Evolutionary conservation across 2,797 vertebrate species (phyloP).

Genomic region (Cossypha caffra): DNA sequence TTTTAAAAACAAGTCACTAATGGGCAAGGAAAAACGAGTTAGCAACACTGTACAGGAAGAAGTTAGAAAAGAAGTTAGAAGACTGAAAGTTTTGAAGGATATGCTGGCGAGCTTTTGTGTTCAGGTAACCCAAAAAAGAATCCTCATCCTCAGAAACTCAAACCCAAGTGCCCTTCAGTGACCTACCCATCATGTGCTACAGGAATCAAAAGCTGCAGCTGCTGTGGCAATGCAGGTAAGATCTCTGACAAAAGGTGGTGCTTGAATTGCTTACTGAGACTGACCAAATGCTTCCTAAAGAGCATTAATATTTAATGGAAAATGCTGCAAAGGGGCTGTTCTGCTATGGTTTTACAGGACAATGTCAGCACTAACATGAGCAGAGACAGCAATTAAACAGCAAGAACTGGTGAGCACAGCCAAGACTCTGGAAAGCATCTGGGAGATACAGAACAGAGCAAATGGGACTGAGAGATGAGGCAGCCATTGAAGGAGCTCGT

Average conservation of each 20-base stretch:
- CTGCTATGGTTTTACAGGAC: background rate
- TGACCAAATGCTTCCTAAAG: background rate
- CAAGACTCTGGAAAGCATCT: background rate
- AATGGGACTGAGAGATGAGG: background rate
- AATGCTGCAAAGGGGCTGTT: background rate
- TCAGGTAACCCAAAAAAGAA: background rate
- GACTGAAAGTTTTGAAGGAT: background rate
- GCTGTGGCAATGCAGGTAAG: background rate
- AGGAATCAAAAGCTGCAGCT: background rate
- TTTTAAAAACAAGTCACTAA: background rate
- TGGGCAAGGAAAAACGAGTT: background rate
- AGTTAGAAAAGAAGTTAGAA: background rate
- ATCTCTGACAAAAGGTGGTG: background rate
- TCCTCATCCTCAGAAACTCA: background rate
- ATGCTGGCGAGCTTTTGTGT: background rate
- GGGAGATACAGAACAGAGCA: background rate
- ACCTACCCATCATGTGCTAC: background rate
- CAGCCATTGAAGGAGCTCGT: rapidly evolving
- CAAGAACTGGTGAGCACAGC: background rate
- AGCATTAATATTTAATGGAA: background rate
- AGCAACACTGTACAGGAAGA: background rate
- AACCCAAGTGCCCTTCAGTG: background rate
- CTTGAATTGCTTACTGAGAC: background rate
- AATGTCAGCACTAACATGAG: background rate
- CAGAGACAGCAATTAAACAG: background rate